phyloP scores from a whole-genome alignment of 2,888 invertebrate species.

The Ennomos quercinarius region DNA sequence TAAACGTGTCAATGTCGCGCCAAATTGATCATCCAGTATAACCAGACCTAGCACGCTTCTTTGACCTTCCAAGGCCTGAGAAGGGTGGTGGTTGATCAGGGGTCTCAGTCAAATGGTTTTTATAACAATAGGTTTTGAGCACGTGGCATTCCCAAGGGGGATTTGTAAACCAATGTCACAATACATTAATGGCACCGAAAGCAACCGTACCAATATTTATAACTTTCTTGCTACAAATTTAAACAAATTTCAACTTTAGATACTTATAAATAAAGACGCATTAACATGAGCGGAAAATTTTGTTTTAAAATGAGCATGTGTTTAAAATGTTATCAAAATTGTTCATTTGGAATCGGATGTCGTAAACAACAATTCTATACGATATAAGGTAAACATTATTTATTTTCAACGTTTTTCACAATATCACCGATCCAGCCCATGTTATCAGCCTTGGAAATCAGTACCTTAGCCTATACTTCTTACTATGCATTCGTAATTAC shows the following conservation, averaged over 20 bases:
- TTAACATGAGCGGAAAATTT: background rate
- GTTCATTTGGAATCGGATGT: conserved; percentile 43
- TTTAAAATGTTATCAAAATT: conserved; percentile 39
- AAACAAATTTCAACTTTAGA: conserved; percentile 19
- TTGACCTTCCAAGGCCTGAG: conserved; percentile 3
- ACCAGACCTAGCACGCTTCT: conserved; percentile 41
- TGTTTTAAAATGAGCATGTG: conserved; percentile 26
- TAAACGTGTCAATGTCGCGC: conserved; percentile 63
- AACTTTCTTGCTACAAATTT: background rate
- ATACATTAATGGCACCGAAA: conserved; percentile 30
- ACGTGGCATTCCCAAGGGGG: conserved; percentile 63
- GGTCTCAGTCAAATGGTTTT: conserved; percentile 50
- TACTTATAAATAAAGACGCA: background rate
- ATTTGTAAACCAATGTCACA: conserved; percentile 36
- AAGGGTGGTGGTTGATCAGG: conserved; percentile 16
- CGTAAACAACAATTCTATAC: conserved; percentile 31
- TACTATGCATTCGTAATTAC: no score
- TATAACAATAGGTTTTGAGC: conserved; percentile 53
- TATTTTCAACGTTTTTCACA: conserved; percentile 8
- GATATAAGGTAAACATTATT: conserved; percentile 30
- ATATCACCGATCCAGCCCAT: no score
- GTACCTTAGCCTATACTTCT: no score
- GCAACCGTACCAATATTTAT: conserved; percentile 24
- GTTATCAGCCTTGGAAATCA: no score
- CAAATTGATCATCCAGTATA: conserved; percentile 47